Evolutionary conservation across 2,888 invertebrate species (phyloP), one percentile per base, ranked within the genome.

Genomic region (Dasysyrphus albostriatus): DNA sequence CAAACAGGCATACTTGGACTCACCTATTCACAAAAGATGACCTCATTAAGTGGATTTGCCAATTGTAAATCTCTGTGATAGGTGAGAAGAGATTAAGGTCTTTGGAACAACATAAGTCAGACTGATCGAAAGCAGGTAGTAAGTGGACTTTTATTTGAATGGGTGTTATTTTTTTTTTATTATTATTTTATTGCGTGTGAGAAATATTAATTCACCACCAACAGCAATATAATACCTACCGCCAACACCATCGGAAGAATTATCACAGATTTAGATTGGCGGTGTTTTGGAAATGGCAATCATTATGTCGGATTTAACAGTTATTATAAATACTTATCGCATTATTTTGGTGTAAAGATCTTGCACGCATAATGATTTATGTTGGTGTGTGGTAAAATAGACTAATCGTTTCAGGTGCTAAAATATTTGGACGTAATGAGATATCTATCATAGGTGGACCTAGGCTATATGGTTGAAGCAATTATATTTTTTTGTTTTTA

Each of bases 11-110:
- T 29, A 51, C 51, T 63, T 7, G 16, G 47, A 24, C 37, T 39
- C 8, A 14, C 34, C 56, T 73, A 74, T 77, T 69, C 85, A 63
- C 32, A 63, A 32, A 29, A 74, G 65, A 83, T 87, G 87, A 87
- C 87, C 87, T 87, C 87, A 87, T 87, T 87, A 83, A 79, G 75
- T 79, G 65, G 75, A 83, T 79, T 83, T 83, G 82, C 83, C 39
- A 83, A 83, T 75, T 78, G 82, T 72, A 51, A 59, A 47, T 56
- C 49, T 44, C 44, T 37, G 44, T 29, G 51, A 67, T 34, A 65
- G 54, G 78, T 75, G 80, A 63, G 79, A 70, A 80, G 65, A 84
- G 75, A 84, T 84, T 72, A 81, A 47, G 58, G 84, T 51, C 19
- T 19, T 67, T 56, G 73, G 63, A 42, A 49, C 34, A 61, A 83